Base-by-base conservation (phyloP, 2,113 vertebrate species). In the Nansenia antarctica region DNA sequence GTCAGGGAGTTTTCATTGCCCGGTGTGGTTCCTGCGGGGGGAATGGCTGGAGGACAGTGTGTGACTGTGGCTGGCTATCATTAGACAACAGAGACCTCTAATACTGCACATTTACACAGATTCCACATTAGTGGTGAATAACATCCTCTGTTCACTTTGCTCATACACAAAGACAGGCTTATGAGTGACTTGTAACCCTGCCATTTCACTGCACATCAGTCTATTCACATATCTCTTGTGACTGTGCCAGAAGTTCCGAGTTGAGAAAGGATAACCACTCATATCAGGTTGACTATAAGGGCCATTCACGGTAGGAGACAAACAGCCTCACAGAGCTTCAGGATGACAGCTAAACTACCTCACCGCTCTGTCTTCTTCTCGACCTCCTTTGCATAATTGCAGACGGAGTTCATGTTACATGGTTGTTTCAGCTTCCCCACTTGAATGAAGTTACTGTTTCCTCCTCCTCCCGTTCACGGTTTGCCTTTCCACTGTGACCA, bases 51-150 rank as follows among this genome's bases (percentile, higher is more conserved):
- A 11, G 35, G 35, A n/a, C 45, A 49, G 45, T 22, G 9, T 20
- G 9, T 14, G n/a, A 49, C 45, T 47, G 45, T n/a, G 45, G 45
- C 37, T 42, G 37, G 45, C 5, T 58, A 58, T 31, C 52, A 67
- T 54, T 60, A 3, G 7, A 52, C 32, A 65, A 30, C 47, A 3
- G 58, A 53, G 18, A 47, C 54, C 35, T 20, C n/a, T 29, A 5
- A 55, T 54, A 53, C 34, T 49, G 61, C 55, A 72, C 77, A 73
- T 70, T 75, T 55, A 22, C 78, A 79, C 42, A 80, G 77, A 82
- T 80, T 83, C 82, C 79, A 79, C 83, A 84, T 85, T 75, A 68
- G 60, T 1, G 3, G 45, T 83, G 77, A 85, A 87, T 80, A 49
- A 69, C 58, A 29, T 11, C 62, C 77, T 82, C 76, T 87, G 85